These are phyloP conservation scores for Pristionchus maxplancki DNA, from an alignment of 2,888 invertebrate genomes.

Conservation along the genomic window DNA sequence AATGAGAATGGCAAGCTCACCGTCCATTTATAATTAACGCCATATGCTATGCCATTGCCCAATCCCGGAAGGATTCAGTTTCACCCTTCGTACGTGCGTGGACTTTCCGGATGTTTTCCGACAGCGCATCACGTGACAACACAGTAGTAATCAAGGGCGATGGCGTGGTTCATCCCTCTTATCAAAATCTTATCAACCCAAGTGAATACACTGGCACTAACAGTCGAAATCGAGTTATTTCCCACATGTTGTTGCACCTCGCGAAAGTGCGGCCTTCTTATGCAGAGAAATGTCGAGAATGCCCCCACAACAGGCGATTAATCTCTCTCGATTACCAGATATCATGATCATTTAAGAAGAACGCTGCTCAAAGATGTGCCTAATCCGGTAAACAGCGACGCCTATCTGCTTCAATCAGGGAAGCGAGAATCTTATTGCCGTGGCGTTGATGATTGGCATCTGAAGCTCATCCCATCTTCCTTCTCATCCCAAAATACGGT, in stretches of 20 bases:
- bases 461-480: background rate
- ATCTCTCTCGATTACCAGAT: too few relatives aligned
- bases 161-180: background rate
- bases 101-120: background rate
- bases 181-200: constrained; percentile 27
- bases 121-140: background rate
- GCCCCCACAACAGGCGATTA: background rate
- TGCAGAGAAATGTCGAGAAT: background rate
- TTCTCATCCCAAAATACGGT: background rate
- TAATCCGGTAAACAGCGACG: too few relatives aligned
- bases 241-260: background rate
- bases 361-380: too few relatives aligned
- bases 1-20: background rate
- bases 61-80: too few relatives aligned
- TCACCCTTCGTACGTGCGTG: too few relatives aligned
- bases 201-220: background rate
- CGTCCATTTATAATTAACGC: background rate
- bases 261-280: background rate
- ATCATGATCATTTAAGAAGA: too few relatives aligned
- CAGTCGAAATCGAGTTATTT: background rate
- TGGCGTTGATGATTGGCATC: background rate
- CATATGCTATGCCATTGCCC: too few relatives aligned
- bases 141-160: background rate
- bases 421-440: background rate
- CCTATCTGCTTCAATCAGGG: too few relatives aligned